Base-by-base conservation (phyloP, 2,888 invertebrate genomes). In the Callyntrura sp. region DNA sequence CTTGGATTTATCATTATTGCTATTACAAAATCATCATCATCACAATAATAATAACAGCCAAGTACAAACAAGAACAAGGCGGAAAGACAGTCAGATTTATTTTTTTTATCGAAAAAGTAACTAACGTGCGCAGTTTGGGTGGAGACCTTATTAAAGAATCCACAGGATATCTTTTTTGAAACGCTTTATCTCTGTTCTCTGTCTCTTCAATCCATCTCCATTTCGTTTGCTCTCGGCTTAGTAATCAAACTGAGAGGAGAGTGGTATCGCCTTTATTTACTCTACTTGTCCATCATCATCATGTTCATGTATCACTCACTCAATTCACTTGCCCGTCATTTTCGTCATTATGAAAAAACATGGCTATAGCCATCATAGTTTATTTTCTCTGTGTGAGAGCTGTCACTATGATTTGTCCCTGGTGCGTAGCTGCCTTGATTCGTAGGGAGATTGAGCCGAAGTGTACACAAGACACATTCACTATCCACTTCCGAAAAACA, bases 311-410 rank as follows among this genome's bases (percentile, higher is more conserved):
- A 60, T 79, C 78, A 55, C 25, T 60, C 79, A 43, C 43, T 57
- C 23, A 23, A 43, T 43, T 57, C 23, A 23, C 25, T 55, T 76
- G 76, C 17, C 51, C 48, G 35, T 60, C 17, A 57, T 57, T 60
- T 35, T 60, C 79, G 60, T 79, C 55, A 55, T 28, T 25, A n/a
- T 17, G 23, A 23, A 23, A 43, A 70, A n/a, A 35, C 35, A n/a
- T 17, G 9, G 43, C 35, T 43, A 17, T n/a, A 68, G n/a, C 11
- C 79, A 60, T 79, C 79, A 35, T 17, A 55, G 55, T 28, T 78
- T 62, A 78, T 78, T 76, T 85, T 85, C 86, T 86, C 78, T 76
- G 79, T 79, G 79, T 79, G 79, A 87, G 79, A 81, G 86, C 86
- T 87, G 86, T 87, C 86, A 81, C 14, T 68, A 55, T 87, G 68